These are phyloP conservation scores for Sialis lutaria DNA, from an alignment of 2,888 invertebrate species.

Conservation along the genomic window DNA sequence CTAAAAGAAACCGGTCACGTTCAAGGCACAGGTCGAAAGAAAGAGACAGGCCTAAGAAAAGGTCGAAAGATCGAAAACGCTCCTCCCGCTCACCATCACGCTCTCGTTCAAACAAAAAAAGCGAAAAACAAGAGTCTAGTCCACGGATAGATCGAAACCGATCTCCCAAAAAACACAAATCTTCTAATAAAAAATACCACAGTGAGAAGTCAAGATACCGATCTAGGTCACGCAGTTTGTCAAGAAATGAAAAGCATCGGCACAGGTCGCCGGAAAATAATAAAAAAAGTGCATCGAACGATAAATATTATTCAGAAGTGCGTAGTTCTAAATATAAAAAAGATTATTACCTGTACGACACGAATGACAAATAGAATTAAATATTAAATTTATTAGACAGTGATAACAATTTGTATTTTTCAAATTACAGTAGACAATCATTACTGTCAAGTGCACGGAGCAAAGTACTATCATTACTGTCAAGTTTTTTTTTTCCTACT, in stretches of 20 bases:
- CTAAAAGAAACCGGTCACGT: constrained; percentile 8
- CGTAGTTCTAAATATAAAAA: background rate
- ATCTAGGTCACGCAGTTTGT: background rate
- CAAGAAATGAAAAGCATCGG: constrained; percentile 2
- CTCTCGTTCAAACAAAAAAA: constrained; percentile 15
- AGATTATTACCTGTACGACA: constrained; percentile 1
- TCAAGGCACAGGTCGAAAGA: constrained; percentile 1
- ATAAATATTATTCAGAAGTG: constrained; percentile 1
- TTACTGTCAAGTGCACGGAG: too few species aligned
- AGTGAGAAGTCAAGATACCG: background rate
- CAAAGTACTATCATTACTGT: too few species aligned
- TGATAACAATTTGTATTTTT: too few species aligned
- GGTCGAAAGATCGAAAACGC: constrained; percentile 17
- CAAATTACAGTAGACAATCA: too few species aligned
- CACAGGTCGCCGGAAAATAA: background rate
- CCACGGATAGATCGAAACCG: constrained; percentile 3
- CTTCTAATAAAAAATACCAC: constrained; percentile 19
- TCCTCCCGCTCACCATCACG: constrained; percentile 18
- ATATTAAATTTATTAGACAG: too few species aligned
- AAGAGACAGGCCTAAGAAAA: constrained; percentile 7
- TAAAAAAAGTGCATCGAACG: background rate
- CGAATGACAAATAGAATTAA: background rate
- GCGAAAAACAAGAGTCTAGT: background rate
- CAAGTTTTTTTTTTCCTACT: too few species aligned
- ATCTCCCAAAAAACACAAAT: constrained; percentile 21